A percentile compares a stretch with the other conserved stretches of the same genome.
These are phyloP conservation scores for Diaperis boleti DNA, from an alignment of 2,888 invertebrate species.

Conservation along the genomic window DNA sequence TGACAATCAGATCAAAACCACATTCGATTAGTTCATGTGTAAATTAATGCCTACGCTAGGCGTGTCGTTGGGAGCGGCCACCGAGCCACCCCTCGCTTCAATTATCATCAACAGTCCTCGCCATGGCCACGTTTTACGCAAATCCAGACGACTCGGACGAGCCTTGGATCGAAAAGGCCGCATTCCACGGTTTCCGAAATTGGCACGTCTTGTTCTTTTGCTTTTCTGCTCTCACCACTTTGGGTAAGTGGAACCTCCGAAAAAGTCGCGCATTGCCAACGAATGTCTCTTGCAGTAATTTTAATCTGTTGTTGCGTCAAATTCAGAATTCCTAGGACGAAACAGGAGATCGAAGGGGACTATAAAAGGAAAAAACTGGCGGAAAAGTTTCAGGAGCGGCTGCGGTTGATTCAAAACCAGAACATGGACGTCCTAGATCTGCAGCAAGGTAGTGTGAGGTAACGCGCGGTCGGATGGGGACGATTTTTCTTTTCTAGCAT, in stretches of 20 bases:
- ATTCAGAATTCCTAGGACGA: constrained; percentile 92
- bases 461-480: too few species aligned
- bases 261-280: neutral
- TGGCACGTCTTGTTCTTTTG: constrained; percentile 87
- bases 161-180: constrained; percentile 79
- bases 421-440: constrained; percentile 89
- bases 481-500: constrained; percentile 66
- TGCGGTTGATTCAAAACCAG: constrained; percentile 84
- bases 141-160: constrained; percentile 62
- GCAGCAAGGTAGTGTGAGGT: constrained; percentile 74
- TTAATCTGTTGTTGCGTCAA: constrained; percentile 91
- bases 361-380: constrained; percentile 87
- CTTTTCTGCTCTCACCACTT: constrained; percentile 72
- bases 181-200: constrained; percentile 77
- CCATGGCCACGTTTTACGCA: constrained; percentile 61
- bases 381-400: constrained; percentile 83
- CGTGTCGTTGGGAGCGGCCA: constrained; percentile 37
- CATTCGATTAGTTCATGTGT: constrained; percentile 23
- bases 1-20: neutral
- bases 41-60: constrained; percentile 28
- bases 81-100: constrained; percentile 25
- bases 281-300: constrained; percentile 73
- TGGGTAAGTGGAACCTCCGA: constrained; percentile 69
- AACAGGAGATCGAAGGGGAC: constrained; percentile 95
- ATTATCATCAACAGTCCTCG: constrained; percentile 16